Base-by-base conservation (phyloP, 2,888 invertebrate genomes). In the Leptinotarsa juncta region DNA sequence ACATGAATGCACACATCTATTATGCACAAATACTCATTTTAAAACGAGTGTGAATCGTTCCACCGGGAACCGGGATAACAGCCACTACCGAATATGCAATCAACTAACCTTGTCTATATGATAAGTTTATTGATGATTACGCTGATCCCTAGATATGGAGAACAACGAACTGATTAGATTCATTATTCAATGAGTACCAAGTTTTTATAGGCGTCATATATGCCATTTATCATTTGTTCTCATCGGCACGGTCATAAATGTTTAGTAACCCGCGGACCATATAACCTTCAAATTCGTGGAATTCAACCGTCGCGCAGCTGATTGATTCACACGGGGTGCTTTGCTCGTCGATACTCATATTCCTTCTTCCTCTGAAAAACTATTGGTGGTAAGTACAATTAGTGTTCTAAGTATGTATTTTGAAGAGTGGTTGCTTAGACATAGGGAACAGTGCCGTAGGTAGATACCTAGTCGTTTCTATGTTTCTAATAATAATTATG, bases 201-300 rank as follows among this genome's bases (percentile, higher is more conserved):
- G 60, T 60, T 60, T 60, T 23, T 42, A 42, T 42, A 23, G 15
- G 26, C 15, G 60, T 26, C 53, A 26, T n/a, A 23, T 23, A 14
- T 26, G 26, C 1, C 20, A 55, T 18, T 55, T 12, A 18, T 20
- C 18, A 53, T 60, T 60, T 26, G 60, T 60, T 20, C 20, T 15
- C 26, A 42, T 42, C 42, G 42, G 42, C 42, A 42, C 42, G 42
- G 42, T 42, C 42, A 42, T 42, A 42, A 42, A 42, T 42, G 42
- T 42, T 10, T 42, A 42, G 10, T 42, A 42, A 42, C 10, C 42
- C 42, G 42, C 42, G 10, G 42, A 10, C 10, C 23, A 60, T 23
- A 60, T 26, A 60, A 60, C 60, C 60, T 60, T 60, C 60, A 60
- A 60, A 60, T 60, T 26, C 60, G 60, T 60, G 18, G 12, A 7